A percentile compares a stretch with the other conserved stretches of the same genome.
Conservation (phyloP, 2,797 vertebrate species). For the Oreochromis mossambicus region DNA sequence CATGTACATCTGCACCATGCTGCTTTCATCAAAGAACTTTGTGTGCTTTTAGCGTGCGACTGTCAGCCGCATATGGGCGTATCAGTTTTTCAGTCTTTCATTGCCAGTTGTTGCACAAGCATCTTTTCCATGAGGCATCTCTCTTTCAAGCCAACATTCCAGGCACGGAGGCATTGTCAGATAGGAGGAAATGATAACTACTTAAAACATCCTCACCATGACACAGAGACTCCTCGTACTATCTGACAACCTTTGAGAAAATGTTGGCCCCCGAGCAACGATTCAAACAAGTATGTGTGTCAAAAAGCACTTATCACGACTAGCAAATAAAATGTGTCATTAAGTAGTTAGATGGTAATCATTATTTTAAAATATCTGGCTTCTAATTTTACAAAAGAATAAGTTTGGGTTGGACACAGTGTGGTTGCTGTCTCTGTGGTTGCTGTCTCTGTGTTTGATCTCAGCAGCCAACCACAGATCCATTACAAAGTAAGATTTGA, state of each 20-base stretch:
- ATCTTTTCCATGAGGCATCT: slow-evolving; percentile 71
- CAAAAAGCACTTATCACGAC: not conserved
- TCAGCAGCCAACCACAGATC: not conserved
- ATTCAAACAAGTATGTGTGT: not conserved
- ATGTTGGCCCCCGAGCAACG: not conserved
- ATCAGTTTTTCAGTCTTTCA: slow-evolving; percentile 67
- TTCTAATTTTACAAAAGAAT: not conserved
- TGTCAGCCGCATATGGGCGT: slow-evolving; percentile 67
- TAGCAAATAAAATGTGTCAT: not conserved
- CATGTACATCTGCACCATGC: slow-evolving; percentile 5
- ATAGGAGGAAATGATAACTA: slow-evolving; percentile 59
- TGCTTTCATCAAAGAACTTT: slow-evolving; percentile 53
- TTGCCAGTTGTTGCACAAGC: slow-evolving; percentile 72
- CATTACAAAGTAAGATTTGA: not conserved
- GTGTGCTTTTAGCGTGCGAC: slow-evolving; percentile 60
- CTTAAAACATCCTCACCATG: slow-evolving; percentile 40
- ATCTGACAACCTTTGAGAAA: not conserved
- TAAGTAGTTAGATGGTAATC: not conserved
- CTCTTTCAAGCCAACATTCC: slow-evolving; percentile 73
- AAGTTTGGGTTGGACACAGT: not conserved
- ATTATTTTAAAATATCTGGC: not conserved
- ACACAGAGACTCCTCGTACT: not conserved
- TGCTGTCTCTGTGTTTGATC: not conserved
- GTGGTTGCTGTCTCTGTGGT: not conserved
- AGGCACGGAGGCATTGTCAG: slow-evolving; percentile 33